These are phyloP conservation scores for Propithecus deckenii DNA, from an alignment of 2,797 vertebrate genomes.

Conservation along the genomic window DNA sequence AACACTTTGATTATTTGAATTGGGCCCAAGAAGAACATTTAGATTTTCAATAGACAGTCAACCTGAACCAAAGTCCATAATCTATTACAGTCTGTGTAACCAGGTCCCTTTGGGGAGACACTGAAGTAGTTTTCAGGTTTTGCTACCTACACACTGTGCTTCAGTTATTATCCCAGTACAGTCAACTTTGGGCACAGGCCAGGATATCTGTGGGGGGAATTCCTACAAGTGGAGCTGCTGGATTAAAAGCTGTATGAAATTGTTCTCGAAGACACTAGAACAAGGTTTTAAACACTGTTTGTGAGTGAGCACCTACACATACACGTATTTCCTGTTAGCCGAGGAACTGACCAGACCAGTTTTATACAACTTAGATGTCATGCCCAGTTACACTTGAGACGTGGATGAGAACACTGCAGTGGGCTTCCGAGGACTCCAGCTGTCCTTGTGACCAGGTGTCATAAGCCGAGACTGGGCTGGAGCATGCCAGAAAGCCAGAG, in stretches of 20 bases:
- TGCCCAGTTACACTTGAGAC: neutral
- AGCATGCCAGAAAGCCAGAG: neutral
- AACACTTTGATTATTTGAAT: neutral
- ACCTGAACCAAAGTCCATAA: neutral
- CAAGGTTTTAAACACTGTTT: neutral
- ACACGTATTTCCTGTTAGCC: neutral
- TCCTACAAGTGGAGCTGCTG: neutral
- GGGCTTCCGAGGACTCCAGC: neutral
- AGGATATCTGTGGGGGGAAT: neutral
- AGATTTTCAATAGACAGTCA: neutral
- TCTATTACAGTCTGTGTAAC: accelerated
- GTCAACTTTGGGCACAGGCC: neutral
- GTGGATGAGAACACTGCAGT: neutral
- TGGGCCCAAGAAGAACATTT: neutral
- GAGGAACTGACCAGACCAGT: neutral
- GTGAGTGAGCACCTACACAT: neutral
- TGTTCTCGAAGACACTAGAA: neutral
- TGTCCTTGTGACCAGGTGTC: neutral
- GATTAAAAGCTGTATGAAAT: neutral
- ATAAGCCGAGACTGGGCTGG: neutral
- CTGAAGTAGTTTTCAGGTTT: neutral
- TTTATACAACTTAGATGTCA: neutral
- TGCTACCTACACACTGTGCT: accelerated
- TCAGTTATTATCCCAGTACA: neutral
- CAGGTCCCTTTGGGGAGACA: neutral